These are phyloP conservation scores for Antechinus flavipes DNA, from an alignment of 2,113 vertebrate species.

Conservation along the genomic window DNA sequence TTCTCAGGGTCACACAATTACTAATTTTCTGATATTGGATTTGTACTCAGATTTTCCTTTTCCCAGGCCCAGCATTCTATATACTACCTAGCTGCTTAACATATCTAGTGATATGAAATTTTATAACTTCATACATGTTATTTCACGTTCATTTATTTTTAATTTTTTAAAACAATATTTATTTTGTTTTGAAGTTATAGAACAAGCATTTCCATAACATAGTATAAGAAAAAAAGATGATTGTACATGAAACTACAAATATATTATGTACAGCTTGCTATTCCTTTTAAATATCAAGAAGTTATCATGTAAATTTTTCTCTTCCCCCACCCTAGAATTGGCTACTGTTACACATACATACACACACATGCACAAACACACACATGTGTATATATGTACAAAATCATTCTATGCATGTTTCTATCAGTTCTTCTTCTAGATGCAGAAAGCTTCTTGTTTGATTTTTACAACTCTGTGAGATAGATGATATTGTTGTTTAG, in stretches of 20 bases:
- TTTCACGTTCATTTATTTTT: not conserved
- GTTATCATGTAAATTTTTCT: not conserved
- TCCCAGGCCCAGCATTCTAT: not conserved
- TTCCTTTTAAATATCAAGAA: not conserved
- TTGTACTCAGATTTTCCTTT: not conserved
- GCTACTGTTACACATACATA: no score
- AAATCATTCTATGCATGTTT: not conserved
- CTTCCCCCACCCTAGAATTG: fast-evolving
- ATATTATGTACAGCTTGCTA: not conserved
- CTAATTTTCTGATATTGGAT: not conserved
- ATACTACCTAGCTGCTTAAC: not conserved
- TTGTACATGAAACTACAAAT: not conserved
- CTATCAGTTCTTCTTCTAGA: not conserved
- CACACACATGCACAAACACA: no score
- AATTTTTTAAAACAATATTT: not conserved
- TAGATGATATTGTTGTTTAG: not conserved
- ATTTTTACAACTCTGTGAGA: no score
- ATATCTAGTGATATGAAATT: not conserved
- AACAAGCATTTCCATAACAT: not conserved
- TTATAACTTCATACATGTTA: not conserved
- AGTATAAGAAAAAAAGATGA: not conserved
- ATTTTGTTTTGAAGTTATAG: not conserved
- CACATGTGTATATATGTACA: no score
- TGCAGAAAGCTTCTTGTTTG: no score
- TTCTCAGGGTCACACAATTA: not conserved